Percentiles rank a stretch among this genome's conserved stretches.
phyloP scores from a whole-genome alignment of 2,888 invertebrate genomes.

The Piscicola geometra region DNA sequence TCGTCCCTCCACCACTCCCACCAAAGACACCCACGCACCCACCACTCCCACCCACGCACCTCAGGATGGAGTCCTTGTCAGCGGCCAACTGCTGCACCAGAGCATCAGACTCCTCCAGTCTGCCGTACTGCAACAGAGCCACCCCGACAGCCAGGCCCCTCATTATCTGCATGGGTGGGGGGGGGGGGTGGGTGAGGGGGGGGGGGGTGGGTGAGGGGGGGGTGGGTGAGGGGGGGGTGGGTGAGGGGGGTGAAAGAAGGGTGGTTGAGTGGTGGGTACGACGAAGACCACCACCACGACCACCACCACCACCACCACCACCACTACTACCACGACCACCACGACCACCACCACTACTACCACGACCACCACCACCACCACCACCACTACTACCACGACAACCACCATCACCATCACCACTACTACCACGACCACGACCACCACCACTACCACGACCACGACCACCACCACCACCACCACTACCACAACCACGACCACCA shows the following conservation, averaged over 20 bases:
- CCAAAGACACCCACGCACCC: too few relatives aligned
- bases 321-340: not conserved
- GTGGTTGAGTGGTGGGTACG: too few relatives aligned
- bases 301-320: not conserved
- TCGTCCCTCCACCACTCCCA: too few relatives aligned
- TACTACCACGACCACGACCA: too few relatives aligned
- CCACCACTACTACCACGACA: not conserved
- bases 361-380: too few relatives aligned
- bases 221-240: not conserved
- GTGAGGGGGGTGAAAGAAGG: too few relatives aligned
- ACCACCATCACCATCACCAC: conserved; percentile 69
- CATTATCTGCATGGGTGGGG: conserved; percentile 63
- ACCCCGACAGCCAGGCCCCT: conserved; percentile 94
- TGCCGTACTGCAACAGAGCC: conserved; percentile 90
- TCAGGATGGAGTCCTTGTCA: conserved; percentile 89
- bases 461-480: conserved; percentile 96
- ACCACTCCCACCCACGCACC: conserved; percentile 53
- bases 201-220: not conserved
- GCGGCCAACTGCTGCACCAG: conserved; percentile 79
- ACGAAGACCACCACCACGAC: not conserved
- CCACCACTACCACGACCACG: conserved; percentile 85
- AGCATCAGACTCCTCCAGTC: conserved; percentile 91
- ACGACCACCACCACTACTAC: not conserved
- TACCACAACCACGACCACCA: conserved; percentile 89
- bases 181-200: not conserved